A percentile compares a stretch with the other conserved stretches of the same genome.
phyloP scores from a whole-genome alignment of 2,113 vertebrate species.

The Agapornis roseicollis region DNA sequence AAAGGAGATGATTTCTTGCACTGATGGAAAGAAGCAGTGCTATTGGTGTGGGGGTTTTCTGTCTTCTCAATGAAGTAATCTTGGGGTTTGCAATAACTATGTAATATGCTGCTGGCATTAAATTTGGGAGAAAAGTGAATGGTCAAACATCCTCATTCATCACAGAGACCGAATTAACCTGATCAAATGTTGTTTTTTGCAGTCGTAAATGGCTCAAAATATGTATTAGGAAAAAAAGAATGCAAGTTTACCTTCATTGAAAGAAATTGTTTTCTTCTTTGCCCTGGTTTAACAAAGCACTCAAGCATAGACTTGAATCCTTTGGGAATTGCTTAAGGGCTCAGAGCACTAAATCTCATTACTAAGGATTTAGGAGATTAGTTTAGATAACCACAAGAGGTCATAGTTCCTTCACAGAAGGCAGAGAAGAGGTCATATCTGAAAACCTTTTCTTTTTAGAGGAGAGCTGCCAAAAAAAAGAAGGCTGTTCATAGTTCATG shows the following conservation, averaged over 20 bases:
- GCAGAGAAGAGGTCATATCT: background rate
- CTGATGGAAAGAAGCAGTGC: background rate
- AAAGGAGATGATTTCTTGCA: background rate
- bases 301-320: background rate
- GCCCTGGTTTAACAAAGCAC: background rate
- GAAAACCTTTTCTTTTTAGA: background rate
- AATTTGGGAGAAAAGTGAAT: background rate
- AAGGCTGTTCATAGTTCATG: background rate
- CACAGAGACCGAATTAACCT: background rate
- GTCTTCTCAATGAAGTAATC: background rate
- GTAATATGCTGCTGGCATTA: background rate
- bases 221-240: background rate
- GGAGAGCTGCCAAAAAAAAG: background rate
- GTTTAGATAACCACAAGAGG: conserved; percentile 46
- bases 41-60: background rate
- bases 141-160: background rate
- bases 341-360: conserved; percentile 20
- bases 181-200: background rate
- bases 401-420: background rate
- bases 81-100: background rate
- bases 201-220: background rate
- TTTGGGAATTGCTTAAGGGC: background rate
- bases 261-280: background rate
- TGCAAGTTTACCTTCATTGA: background rate
- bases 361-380: conserved; percentile 10